A percentile compares a stretch with the other conserved stretches of the same genome.
Evolutionary conservation across 2,888 invertebrate species (phyloP).

Genomic region (Exocentrus adspersus): DNA sequence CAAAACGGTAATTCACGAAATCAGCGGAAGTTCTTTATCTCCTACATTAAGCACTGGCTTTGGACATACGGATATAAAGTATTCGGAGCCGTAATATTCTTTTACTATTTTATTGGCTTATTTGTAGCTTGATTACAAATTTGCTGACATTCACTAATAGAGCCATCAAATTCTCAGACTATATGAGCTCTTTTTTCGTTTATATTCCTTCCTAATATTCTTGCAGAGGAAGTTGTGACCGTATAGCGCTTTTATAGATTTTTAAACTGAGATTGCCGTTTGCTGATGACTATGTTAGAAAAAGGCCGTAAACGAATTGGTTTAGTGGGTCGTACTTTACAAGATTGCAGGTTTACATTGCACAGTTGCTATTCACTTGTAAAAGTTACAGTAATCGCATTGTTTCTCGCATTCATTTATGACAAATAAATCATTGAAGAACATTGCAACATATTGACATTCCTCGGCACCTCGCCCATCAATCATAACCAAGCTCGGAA

Average conservation of each 20-base stretch:
- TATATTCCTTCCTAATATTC: not conserved
- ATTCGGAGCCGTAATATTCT: not conserved
- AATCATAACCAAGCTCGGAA: no score
- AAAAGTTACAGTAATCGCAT: no score
- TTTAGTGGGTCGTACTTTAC: not conserved
- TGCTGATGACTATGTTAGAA: not conserved
- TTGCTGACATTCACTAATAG: conserved; percentile 1
- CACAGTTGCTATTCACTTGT: no score
- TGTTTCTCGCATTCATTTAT: no score
- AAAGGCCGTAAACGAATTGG: not conserved
- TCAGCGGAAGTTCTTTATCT: not conserved
- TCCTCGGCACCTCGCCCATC: no score
- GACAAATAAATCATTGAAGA: no score
- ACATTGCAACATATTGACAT: no score
- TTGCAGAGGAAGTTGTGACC: not conserved
- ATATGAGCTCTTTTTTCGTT: not conserved
- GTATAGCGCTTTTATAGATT: not conserved
- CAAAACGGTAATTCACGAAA: not conserved
- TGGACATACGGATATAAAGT: not conserved
- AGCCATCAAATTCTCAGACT: conserved; percentile 1
- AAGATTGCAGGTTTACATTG: not conserved
- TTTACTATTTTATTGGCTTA: not conserved
- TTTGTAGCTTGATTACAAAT: conserved; percentile 3
- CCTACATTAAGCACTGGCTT: not conserved
- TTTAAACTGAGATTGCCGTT: conserved; percentile 1